Evolutionary conservation across 2,888 invertebrate species (phyloP).

Genomic region (Eupithecia tripunctaria): DNA sequence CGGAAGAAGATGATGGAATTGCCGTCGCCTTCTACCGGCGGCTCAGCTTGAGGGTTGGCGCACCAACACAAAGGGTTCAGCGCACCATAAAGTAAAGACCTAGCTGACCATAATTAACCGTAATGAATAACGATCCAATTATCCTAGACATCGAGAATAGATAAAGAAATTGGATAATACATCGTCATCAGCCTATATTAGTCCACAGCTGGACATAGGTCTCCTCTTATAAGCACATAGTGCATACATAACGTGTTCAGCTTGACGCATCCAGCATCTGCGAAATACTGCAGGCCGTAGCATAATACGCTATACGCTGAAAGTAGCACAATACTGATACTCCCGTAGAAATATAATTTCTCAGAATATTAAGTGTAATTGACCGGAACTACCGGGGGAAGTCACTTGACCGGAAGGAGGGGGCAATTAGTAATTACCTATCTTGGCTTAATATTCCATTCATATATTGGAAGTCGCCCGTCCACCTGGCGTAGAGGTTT

Average conservation of each 20-base stretch:
- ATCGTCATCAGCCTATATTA: too few species aligned
- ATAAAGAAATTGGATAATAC: background rate
- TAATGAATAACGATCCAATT: background rate
- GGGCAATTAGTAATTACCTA: background rate
- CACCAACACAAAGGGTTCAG: too few species aligned
- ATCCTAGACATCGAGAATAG: background rate
- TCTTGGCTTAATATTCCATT: background rate
- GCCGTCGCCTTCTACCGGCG: too few species aligned
- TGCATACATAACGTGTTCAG: too few species aligned
- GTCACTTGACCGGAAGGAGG: conserved; percentile 1
- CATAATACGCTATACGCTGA: background rate
- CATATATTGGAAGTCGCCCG: background rate
- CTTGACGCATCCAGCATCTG: too few species aligned
- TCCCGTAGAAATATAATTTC: background rate
- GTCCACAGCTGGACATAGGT: too few species aligned
- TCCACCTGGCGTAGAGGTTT: background rate
- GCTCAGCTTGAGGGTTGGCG: too few species aligned
- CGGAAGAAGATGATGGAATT: too few species aligned
- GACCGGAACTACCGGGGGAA: background rate
- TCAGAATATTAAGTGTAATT: background rate
- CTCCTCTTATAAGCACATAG: too few species aligned
- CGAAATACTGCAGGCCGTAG: too few species aligned
- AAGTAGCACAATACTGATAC: background rate
- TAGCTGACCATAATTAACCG: background rate
- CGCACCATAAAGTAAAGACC: background rate